phyloP scores from a whole-genome alignment of 2,888 invertebrate species.

The Chydorus sphaericus region DNA sequence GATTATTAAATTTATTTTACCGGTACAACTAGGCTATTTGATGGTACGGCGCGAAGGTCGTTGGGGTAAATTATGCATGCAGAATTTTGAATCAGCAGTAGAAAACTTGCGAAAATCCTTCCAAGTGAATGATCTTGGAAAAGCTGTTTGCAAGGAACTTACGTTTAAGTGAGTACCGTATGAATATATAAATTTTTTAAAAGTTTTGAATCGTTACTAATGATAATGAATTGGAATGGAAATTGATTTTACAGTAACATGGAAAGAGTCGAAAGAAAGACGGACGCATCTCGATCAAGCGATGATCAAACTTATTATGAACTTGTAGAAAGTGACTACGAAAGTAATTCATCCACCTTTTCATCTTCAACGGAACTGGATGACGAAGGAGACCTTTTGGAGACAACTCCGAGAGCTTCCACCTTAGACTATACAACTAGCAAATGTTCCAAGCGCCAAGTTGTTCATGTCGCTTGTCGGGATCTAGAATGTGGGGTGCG shows the following conservation, averaged over 20 bases:
- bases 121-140: conserved; percentile 52
- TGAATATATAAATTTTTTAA: too few relatives aligned
- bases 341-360: not conserved
- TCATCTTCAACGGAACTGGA: not conserved
- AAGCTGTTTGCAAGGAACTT: conserved; percentile 58
- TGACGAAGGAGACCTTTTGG: not conserved
- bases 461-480: conserved; percentile 50
- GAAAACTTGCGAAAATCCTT: conserved; percentile 45
- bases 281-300: not conserved
- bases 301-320: not conserved
- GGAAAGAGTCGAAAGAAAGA: conserved; percentile 13
- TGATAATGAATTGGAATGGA: too few relatives aligned
- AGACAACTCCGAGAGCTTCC: not conserved
- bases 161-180: conserved; percentile 47
- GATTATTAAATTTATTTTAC: not conserved
- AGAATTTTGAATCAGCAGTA: conserved; percentile 43
- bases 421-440: conserved; percentile 49
- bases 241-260: conserved; percentile 15
- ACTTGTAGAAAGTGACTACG: not conserved
- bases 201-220: too few relatives aligned
- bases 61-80: conserved; percentile 63
- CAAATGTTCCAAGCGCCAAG: conserved; percentile 43
- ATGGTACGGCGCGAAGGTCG: conserved; percentile 57
- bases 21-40: conserved; percentile 39
- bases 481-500: conserved; percentile 54